Evolutionary conservation across 2,113 vertebrate species (phyloP), one percentile per base, ranked within the genome.

Genomic region (Sander lucioperca): DNA sequence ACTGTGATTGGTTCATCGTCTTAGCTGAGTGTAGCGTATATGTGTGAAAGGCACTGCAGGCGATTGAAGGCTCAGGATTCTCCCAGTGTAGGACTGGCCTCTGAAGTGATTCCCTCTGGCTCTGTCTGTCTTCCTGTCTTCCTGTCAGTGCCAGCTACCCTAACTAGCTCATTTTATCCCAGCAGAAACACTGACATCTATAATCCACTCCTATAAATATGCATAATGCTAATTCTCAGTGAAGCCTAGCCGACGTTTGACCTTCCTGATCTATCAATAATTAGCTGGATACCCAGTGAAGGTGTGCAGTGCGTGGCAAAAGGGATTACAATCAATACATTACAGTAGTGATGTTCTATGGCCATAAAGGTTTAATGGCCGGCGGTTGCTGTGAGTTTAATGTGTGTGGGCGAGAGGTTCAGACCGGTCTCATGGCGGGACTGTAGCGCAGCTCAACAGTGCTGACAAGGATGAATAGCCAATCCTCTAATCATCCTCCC

Each of bases 401-500:
- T 45, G 58, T 64, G 73, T 57, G 72, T 78, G 86, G 76, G 51
- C 23, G 47, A 56, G 50, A 56, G 67, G 68, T 57, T 80, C 18
- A 30, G 68, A 25, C 12, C n/a, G 2, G 65, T 45, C 36, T 77
- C 83, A 53, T 62, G 58, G 66, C 18, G 25, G 58, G 74, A 48
- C 43, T 53, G 19, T 69, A 80, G 50, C 19, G 45, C 43, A 63
- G 79, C 85, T 65, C 70, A 2, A 72, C 79, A 82, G 67, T 88
- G 90, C 92, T 91, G 89, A 92, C 91, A 77, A 51, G 87, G 88
- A 89, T 90, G 82, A 87, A 90, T 81, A 84, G 85, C 80, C 85
- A 89, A 92, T 92, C 90, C 85, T 82, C 70, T 92, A 83, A 92
- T 94, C 85, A 82, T 83, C 88, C 88, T 77, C 72, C 63, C 63